Conservation (phyloP, 2,888 invertebrate genomes). For the Heliothis peltigera region DNA sequence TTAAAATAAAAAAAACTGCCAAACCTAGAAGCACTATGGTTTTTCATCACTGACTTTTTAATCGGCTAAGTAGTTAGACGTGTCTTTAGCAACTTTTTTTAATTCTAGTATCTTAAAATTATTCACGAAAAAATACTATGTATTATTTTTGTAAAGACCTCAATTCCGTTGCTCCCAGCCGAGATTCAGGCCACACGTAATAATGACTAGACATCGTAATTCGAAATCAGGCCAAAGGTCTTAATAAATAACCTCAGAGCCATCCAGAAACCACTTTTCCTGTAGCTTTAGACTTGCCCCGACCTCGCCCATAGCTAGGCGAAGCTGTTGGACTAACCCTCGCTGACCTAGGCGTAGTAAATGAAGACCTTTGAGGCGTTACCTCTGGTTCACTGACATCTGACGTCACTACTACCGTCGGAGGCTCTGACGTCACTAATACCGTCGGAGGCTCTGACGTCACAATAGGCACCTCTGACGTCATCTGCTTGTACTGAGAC, state of each 20-base stretch:
- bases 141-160: not conserved
- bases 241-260: slow-evolving; percentile 85
- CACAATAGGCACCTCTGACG: slow-evolving; percentile 24
- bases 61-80: no score
- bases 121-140: no score
- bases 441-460: slow-evolving; percentile 34
- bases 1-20: no score
- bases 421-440: slow-evolving; percentile 44
- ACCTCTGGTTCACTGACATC: slow-evolving; percentile 39
- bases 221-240: not conserved
- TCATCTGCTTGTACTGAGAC: slow-evolving; percentile 69
- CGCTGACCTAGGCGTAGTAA: slow-evolving; percentile 69
- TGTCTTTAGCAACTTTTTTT: no score
- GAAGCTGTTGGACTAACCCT: slow-evolving; percentile 81
- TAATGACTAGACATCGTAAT: not conserved
- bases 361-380: slow-evolving; percentile 56
- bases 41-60: no score
- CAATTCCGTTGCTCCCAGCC: not conserved
- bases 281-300: slow-evolving; percentile 93
- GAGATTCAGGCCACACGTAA: slow-evolving; percentile 1
- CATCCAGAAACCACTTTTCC: slow-evolving; percentile 93
- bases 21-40: no score
- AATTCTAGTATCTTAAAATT: no score
- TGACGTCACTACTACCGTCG: slow-evolving; percentile 50
- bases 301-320: slow-evolving; percentile 82